A percentile compares a stretch with the other conserved stretches of the same genome.
Evolutionary conservation across 2,113 vertebrate genomes (phyloP).

Genomic region (Sprattus sprattus): DNA sequence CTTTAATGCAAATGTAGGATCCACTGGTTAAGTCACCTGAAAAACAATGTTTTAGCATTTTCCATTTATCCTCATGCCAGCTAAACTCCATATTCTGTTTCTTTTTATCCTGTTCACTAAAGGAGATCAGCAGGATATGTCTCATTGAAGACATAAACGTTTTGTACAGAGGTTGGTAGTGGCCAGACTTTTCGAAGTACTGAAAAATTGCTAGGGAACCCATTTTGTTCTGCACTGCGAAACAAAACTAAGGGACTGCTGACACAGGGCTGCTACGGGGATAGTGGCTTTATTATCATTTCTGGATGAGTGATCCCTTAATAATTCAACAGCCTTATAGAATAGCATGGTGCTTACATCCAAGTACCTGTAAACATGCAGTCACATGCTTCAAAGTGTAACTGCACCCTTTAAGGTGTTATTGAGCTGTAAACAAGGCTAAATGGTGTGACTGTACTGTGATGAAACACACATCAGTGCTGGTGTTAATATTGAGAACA

Average conservation of each 20-base stretch:
- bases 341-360: not conserved
- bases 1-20: not conserved
- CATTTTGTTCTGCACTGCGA: too few relatives aligned
- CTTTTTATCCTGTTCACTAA: not conserved
- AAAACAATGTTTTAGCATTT: not conserved
- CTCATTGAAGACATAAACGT: not conserved
- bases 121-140: not conserved
- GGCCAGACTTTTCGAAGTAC: not conserved
- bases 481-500: too few relatives aligned
- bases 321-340: not conserved
- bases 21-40: not conserved
- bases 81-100: not conserved
- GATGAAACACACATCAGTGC: too few relatives aligned
- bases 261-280: not conserved
- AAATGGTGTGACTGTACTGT: too few relatives aligned
- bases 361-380: not conserved
- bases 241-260: not conserved
- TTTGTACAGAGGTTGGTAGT: not conserved
- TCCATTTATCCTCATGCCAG: not conserved
- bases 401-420: too few relatives aligned
- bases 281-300: not conserved
- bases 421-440: too few relatives aligned
- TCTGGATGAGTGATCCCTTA: not conserved
- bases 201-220: not conserved
- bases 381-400: not conserved